Base-by-base conservation (phyloP, 1,140 invertebrate species). In the Drosophila subpulchrella region DNA sequence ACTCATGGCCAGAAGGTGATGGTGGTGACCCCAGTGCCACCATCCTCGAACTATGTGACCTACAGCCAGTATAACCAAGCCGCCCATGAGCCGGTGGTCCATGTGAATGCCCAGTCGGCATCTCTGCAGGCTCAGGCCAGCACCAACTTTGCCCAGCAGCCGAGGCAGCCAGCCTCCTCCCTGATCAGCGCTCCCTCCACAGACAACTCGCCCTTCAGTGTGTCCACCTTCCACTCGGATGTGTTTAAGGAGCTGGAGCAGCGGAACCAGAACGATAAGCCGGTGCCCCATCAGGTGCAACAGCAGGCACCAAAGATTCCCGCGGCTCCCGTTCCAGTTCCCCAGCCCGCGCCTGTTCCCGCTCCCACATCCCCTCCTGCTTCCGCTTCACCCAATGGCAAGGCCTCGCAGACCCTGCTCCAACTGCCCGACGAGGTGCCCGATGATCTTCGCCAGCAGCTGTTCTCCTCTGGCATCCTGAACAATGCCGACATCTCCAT, bases 401-500 rank as follows among this genome's bases (percentile, higher is more conserved):
- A 94, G 92, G 79, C 91, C 81, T 61, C 93, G 91, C 75, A 93
- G 77, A 78, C 82, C 79, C 90, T 94, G 17, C 93, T 94, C 42
- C 94, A 96, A 90, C 92, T 97, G 24, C 97, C 97, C 8, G 96
- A 97, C 88, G 97, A 97, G 93, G 96, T 97, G 7, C 97, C 97
- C 2, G 96, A 97, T 58, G 96, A 97, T 90, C 94, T 97, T 38
- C 94, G 96, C 50, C 94, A 97, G 88, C 96, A 97, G 82, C 93
- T 97, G 0, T 84, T 97, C n/a, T 95, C 96, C 44, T 97, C 96
- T 0, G 97, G 97, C 41, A 97, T 97, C 71, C 93, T 97, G 42
- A 95, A 96, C 71, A 97, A 97, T 83, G 96, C 97, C 27, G 96
- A 97, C 80, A 97, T 97, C 58, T 97, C 97, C 70, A 95, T 97